Percentiles rank a stretch among this genome's conserved stretches.
Conservation (phyloP, 1,140 invertebrate species). For the Drosophila asahinai region DNA sequence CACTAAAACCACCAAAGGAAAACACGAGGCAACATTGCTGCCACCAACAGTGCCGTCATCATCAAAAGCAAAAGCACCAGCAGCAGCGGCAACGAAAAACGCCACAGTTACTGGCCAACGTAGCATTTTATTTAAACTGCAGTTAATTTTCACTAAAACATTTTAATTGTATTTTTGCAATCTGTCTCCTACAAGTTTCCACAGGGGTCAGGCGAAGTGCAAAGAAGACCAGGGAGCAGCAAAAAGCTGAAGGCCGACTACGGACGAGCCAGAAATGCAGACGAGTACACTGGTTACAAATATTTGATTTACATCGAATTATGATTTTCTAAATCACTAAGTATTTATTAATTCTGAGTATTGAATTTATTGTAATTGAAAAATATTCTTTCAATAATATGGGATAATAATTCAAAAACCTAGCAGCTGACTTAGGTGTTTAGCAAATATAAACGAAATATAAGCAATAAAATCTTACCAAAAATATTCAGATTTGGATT, state of each 20-base stretch:
- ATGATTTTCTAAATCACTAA: not conserved
- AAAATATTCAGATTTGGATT: not conserved
- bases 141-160: conserved; percentile 83
- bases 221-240: conserved; percentile 27
- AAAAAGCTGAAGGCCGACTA: conserved; percentile 24
- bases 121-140: conserved; percentile 83
- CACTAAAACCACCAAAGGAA: conserved; percentile 78
- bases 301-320: not conserved
- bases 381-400: no score
- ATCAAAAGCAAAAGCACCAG: conserved; percentile 10
- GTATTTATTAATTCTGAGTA: not conserved
- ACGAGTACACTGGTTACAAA: conserved; percentile 36
- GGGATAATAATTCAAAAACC: no score
- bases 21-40: conserved; percentile 45
- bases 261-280: conserved; percentile 22
- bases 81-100: not conserved
- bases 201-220: conserved; percentile 41
- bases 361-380: no score
- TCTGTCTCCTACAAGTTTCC: conserved; percentile 78
- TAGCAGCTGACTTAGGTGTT: no score
- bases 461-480: no score
- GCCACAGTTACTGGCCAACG: conserved; percentile 52
- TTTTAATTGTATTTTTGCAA: conserved; percentile 83
- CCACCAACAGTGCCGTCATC: conserved; percentile 13
- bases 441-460: not conserved